These are phyloP conservation scores for Mugil cephalus DNA, from an alignment of 2,113 vertebrate species.

Conservation along the genomic window DNA sequence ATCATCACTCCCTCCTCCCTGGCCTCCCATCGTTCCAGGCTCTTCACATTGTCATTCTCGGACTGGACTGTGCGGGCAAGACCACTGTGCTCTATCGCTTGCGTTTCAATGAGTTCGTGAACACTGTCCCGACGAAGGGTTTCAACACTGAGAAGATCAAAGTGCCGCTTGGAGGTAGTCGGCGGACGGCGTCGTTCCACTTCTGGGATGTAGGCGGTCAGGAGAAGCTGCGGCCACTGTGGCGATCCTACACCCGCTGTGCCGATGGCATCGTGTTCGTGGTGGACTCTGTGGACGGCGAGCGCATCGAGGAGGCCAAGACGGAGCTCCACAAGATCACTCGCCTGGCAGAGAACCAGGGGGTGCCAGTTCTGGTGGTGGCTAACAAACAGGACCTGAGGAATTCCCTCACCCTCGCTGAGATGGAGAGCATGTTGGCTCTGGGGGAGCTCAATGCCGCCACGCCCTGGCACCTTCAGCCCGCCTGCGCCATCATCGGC, in stretches of 20 bases:
- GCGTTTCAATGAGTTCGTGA: conserved; percentile 96
- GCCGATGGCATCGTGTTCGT: conserved; percentile 96
- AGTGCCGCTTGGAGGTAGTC: conserved; percentile 85
- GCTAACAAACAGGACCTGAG: conserved; percentile 97
- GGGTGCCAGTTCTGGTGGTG: conserved; percentile 93
- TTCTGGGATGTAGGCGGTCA: conserved; percentile 98
- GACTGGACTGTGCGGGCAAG: conserved; percentile 94
- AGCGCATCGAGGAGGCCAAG: conserved; percentile 95
- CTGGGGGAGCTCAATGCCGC: conserved; percentile 89
- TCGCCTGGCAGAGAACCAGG: conserved; percentile 93
- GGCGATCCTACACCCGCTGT: conserved; percentile 94
- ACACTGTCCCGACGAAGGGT: conserved; percentile 95
- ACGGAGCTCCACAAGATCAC: conserved; percentile 96
- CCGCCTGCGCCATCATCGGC: conserved; percentile 94
- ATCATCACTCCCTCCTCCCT: conserved; percentile 88
- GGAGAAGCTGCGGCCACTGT: conserved; percentile 94
- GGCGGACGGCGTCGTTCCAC: conserved; percentile 90
- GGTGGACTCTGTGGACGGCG: conserved; percentile 93
- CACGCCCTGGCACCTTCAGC: conserved; percentile 95
- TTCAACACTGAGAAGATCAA: conserved; percentile 96
- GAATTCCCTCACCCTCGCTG: conserved; percentile 88
- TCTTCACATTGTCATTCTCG: conserved; percentile 93
- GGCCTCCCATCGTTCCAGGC: conserved; percentile 90
- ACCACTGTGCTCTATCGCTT: conserved; percentile 94
- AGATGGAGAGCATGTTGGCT: conserved; percentile 91